Evolutionary conservation across 1,140 invertebrate genomes (phyloP), one percentile per base, ranked within the genome.

Genomic region (Delia radicum): DNA sequence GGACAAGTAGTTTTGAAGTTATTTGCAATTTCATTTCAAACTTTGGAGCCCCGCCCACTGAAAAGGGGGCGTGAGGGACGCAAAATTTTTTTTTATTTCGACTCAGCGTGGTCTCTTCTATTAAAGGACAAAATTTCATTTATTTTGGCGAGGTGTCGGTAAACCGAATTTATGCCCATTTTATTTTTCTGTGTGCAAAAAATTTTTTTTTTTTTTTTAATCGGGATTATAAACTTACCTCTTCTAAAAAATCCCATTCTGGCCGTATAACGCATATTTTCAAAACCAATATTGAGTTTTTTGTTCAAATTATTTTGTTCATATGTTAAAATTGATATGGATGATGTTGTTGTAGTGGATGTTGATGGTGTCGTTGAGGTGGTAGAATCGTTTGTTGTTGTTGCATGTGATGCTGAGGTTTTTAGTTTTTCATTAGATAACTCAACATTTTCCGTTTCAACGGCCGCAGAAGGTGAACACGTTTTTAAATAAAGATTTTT

Each of bases 301-400:
- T 85, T 85, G 75, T 80, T 81, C 74, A 78, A 73, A 72, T 81
- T 84, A 75, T 81, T 79, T 31, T 84, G 81, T 61, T 83, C 82
- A 63, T 84, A 79, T 2, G 82, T 81, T 27, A 84, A 81, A 15
- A 81, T 77, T 42, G 80, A 81, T 6, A 73, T 76, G 13, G 79
- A 67, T 18, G 73, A 37, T 77, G 71, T 61, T 77, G 71, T 71
- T 77, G 33, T 67, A 26, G 77, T 71, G 76, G 29, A 55, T 65
- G 27, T 61, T 74, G 37, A 15, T 13, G 71, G 48, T 55, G 48
- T 55, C 48, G 21, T 55, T 55, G 48, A 55, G 48, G 48, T 21
- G 48, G 48, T 55, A 24, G 48, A 55, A 55, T 55, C 18, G 13
- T 73, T 73, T 42, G 21, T 48, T 73, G 71, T 6, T 73, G 27